Evolutionary conservation across 2,113 vertebrate genomes (phyloP).

Genomic region (Lycaon pictus): DNA sequence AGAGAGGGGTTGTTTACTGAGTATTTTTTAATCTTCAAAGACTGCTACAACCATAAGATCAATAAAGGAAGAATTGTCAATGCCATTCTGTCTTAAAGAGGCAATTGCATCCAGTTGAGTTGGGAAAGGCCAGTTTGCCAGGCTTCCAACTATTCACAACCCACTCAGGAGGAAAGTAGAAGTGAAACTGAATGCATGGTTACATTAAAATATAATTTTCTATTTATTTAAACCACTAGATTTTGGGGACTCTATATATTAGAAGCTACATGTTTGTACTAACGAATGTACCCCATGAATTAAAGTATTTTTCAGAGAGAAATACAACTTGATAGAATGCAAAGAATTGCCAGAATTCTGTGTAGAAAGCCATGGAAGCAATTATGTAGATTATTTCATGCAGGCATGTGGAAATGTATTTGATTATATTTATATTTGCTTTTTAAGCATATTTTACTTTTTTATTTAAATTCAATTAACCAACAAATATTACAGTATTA

Average conservation of each 20-base stretch:
- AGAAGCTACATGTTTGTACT: background rate
- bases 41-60: background rate
- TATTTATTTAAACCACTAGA: background rate
- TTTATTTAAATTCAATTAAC: too few species aligned
- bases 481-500: too few species aligned
- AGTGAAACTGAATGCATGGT: background rate
- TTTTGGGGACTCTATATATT: background rate
- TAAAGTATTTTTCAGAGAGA: conserved; percentile 8
- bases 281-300: background rate
- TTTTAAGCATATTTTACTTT: background rate
- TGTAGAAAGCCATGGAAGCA: background rate
- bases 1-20: background rate
- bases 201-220: background rate
- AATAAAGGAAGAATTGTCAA: background rate
- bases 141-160: background rate
- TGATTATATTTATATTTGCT: background rate
- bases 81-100: background rate
- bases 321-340: background rate
- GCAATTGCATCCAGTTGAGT: background rate
- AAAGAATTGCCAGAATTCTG: background rate
- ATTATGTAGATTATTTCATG: background rate
- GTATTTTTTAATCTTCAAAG: background rate
- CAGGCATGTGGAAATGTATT: background rate
- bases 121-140: too few species aligned
- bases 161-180: background rate